Evolutionary conservation across 2,797 vertebrate species (phyloP).

Genomic region (Typhlichthys subterraneus): DNA sequence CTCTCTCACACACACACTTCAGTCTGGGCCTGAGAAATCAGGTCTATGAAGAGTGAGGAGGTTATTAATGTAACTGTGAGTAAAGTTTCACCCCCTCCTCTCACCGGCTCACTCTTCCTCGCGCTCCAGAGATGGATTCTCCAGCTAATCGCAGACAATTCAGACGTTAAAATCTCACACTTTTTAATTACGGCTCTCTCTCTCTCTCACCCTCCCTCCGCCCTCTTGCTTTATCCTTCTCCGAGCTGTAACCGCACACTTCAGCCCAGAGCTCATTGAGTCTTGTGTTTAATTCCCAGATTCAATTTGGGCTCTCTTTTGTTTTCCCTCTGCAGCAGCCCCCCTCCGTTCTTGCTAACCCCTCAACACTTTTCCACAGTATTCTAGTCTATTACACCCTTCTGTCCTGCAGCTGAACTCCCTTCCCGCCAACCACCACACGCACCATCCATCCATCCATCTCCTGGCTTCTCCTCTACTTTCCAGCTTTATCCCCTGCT

Average conservation of each 20-base stretch:
- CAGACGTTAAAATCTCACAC: constrained; percentile 56
- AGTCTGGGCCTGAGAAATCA: constrained; percentile 25
- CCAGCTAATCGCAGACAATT: constrained; percentile 44
- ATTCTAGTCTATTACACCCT: constrained; percentile 12
- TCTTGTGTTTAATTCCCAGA: constrained; percentile 24
- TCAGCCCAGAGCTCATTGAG: constrained; percentile 14
- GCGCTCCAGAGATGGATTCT: constrained; percentile 49
- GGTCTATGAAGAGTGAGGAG: constrained; percentile 46
- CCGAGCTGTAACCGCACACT: background rate
- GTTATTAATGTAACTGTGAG: constrained; percentile 63
- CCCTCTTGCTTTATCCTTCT: constrained; percentile 12
- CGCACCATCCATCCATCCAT: constrained; percentile 14
- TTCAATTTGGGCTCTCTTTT: constrained; percentile 39
- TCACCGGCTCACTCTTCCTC: constrained; percentile 5
- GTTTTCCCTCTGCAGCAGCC: constrained; percentile 7
- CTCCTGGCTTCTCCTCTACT: constrained; percentile 13
- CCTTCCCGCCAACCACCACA: constrained; percentile 6
- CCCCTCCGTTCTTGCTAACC: no score
- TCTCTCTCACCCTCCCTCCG: constrained; percentile 2
- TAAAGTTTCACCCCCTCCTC: constrained; percentile 40
- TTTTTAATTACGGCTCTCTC: constrained; percentile 53
- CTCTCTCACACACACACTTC: background rate
- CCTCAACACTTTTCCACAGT: no score
- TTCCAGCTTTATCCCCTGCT: constrained; percentile 20
- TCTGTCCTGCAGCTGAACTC: constrained; percentile 55